Percentiles rank a stretch among this genome's conserved stretches.
phyloP scores from a whole-genome alignment of 2,888 invertebrate species.

The Cryptops parisi region DNA sequence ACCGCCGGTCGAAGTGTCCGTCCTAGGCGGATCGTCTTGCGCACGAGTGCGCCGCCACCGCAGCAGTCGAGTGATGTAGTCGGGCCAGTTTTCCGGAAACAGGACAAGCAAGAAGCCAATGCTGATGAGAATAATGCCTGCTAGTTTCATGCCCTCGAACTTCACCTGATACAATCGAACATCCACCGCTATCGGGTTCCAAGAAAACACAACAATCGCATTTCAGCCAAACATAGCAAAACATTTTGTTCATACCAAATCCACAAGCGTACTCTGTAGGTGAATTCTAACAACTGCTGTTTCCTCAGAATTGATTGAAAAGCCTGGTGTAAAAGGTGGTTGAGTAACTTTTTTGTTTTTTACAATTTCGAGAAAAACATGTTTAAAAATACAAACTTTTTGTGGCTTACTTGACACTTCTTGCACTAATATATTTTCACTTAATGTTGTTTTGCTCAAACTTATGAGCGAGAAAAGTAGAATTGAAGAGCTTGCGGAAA shows the following conservation, averaged over 20 bases:
- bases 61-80: constrained; percentile 75
- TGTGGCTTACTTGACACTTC: too few relatives aligned
- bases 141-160: constrained; percentile 87
- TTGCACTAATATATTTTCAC: too few relatives aligned
- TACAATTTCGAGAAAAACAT: too few relatives aligned
- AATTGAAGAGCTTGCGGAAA: too few relatives aligned
- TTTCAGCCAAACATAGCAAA: constrained; percentile 11
- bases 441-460: too few relatives aligned
- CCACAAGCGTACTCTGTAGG: too few relatives aligned
- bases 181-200: constrained; percentile 54
- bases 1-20: constrained; percentile 72
- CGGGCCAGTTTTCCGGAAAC: constrained; percentile 93
- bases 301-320: too few relatives aligned
- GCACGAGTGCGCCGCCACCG: constrained; percentile 46
- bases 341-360: too few relatives aligned
- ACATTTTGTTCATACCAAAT: neutral
- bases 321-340: too few relatives aligned
- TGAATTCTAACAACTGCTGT: too few relatives aligned
- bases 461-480: too few relatives aligned
- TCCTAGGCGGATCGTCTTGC: constrained; percentile 32
- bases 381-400: too few relatives aligned
- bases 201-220: constrained; percentile 22
- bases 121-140: constrained; percentile 80
- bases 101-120: constrained; percentile 86
- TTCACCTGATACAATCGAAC: constrained; percentile 67